phyloP scores from a whole-genome alignment of 2,888 invertebrate species.

The Aphidius colemani region DNA sequence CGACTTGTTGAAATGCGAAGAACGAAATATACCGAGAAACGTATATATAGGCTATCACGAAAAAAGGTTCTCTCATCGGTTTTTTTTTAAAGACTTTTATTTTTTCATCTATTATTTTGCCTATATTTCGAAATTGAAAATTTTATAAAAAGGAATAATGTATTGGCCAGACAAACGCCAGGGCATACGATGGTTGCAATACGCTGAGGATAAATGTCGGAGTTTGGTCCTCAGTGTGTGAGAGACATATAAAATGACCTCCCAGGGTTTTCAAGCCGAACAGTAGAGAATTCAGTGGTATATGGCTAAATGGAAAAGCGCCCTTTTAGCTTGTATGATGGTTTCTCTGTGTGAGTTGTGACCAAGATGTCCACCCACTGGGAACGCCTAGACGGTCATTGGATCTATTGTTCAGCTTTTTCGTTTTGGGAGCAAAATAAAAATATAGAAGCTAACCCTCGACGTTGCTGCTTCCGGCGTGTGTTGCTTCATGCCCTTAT shows the following conservation, averaged over 20 bases:
- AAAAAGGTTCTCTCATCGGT: too few species aligned
- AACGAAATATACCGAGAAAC: conserved; percentile 23
- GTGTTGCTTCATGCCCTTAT: conserved; percentile 20
- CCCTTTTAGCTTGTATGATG: conserved; percentile 34
- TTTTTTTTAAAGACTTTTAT: too few species aligned
- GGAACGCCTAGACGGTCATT: conserved; percentile 50
- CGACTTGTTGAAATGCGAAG: conserved; percentile 20
- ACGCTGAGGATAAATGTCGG: conserved; percentile 36
- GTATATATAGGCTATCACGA: not conserved
- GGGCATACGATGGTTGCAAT: not conserved
- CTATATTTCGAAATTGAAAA: conserved; percentile 32
- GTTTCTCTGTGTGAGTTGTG: conserved; percentile 41
- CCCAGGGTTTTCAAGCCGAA: conserved; percentile 36
- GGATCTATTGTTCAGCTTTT: conserved; percentile 44
- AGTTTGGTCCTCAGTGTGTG: conserved; percentile 21
- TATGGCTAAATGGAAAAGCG: conserved; percentile 33
- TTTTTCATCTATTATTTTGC: conserved; percentile 42
- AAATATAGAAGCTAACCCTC: conserved; percentile 7
- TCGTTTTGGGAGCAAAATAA: too few species aligned
- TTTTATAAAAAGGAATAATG: not conserved
- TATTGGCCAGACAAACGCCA: conserved; percentile 4
- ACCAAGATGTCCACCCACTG: conserved; percentile 50
- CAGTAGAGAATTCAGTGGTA: conserved; percentile 24
- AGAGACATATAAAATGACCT: conserved; percentile 37
- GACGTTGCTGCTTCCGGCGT: conserved; percentile 28